These are phyloP conservation scores for Oryzias sinensis DNA, from an alignment of 2,797 vertebrate genomes.

Conservation along the genomic window DNA sequence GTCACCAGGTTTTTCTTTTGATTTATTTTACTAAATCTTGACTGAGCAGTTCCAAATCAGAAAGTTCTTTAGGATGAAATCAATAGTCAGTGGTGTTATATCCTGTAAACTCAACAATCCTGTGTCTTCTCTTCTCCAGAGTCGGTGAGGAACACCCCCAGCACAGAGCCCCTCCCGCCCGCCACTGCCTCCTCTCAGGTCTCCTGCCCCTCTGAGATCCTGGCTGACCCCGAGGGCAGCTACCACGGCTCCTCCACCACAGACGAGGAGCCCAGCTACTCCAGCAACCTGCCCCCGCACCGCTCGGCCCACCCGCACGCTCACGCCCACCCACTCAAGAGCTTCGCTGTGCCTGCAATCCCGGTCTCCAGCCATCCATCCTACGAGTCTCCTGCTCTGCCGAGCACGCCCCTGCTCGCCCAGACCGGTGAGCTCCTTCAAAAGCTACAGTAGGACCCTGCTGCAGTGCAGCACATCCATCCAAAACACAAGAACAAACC, in stretches of 20 bases:
- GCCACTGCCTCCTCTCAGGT: constrained; percentile 78
- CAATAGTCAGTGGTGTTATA: not conserved
- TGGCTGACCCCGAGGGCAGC: constrained; percentile 83
- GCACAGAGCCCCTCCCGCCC: constrained; percentile 87
- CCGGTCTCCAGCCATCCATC: constrained; percentile 71
- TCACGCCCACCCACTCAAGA: constrained; percentile 92
- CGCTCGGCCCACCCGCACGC: constrained; percentile 78
- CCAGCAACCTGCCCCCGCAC: constrained; percentile 80
- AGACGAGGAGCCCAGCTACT: constrained; percentile 87
- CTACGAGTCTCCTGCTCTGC: constrained; percentile 87
- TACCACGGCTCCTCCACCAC: constrained; percentile 84
- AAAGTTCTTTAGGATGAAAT: too few relatives aligned
- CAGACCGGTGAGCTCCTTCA: constrained; percentile 82
- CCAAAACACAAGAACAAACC: not conserved
- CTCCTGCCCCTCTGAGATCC: constrained; percentile 83
- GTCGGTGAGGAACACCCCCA: constrained; percentile 91
- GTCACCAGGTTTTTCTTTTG: too few relatives aligned
- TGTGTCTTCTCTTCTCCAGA: constrained; percentile 72
- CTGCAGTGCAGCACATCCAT: too few relatives aligned
- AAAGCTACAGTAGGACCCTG: not conserved
- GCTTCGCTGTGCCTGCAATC: constrained; percentile 91
- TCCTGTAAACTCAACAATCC: constrained; percentile 1
- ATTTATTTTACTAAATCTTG: too few relatives aligned
- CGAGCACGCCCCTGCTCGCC: constrained; percentile 89
- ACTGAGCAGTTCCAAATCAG: too few relatives aligned